A percentile compares a stretch with the other conserved stretches of the same genome.
Conservation (phyloP, 2,797 vertebrate species). For the Psittacula echo region DNA sequence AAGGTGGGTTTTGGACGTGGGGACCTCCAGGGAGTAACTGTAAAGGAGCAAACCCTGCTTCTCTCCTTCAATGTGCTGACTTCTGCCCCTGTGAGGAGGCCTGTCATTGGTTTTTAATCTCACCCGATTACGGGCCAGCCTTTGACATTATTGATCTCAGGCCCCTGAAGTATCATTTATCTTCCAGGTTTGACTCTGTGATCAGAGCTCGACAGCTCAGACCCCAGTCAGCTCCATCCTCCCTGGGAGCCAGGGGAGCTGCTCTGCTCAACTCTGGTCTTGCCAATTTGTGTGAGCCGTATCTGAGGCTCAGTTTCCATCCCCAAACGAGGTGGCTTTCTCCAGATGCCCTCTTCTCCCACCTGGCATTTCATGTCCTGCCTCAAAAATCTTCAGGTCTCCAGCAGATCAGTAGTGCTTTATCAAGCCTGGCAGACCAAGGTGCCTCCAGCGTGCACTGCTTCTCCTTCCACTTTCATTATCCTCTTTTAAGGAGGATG, state of each 20-base stretch:
- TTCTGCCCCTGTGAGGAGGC: constrained; percentile 17
- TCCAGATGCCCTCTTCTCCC: neutral
- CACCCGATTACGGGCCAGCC: neutral
- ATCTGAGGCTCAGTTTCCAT: neutral
- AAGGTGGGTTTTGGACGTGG: neutral
- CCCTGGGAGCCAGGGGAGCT: neutral
- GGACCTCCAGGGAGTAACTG: neutral
- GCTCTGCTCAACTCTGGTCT: neutral
- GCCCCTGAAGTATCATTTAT: constrained; percentile 52
- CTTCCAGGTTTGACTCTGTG: neutral
- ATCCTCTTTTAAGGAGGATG: constrained; percentile 34
- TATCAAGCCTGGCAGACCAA: neutral
- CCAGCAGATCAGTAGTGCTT: neutral
- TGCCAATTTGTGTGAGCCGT: fast-evolving
- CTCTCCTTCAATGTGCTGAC: neutral
- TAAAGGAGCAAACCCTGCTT: neutral
- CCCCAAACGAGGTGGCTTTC: neutral
- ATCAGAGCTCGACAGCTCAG: neutral
- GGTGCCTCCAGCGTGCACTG: neutral
- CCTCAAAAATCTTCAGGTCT: neutral
- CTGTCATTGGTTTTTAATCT: constrained; percentile 66
- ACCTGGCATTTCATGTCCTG: neutral
- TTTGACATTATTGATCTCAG: constrained; percentile 62
- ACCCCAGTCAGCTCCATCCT: neutral
- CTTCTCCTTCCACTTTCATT: constrained; percentile 44